Base-by-base conservation (phyloP, 2,888 invertebrate genomes). In the Dromius quadrimaculatus region DNA sequence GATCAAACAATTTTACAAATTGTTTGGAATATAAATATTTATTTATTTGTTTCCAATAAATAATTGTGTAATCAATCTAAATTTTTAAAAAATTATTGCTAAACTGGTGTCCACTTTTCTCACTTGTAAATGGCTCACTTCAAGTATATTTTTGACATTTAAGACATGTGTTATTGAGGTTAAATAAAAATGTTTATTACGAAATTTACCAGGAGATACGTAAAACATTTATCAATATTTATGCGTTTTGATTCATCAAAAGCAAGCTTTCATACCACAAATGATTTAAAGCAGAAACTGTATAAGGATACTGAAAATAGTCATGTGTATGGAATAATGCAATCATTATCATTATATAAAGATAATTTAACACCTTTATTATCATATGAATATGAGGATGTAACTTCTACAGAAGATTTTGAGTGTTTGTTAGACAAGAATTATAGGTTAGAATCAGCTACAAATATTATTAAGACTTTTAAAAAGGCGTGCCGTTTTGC, bases 391-490 rank as follows among this genome's bases (percentile, higher is more conserved):
- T 5, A 36, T 17, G 17, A 45, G 20, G 22, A 41, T 8, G 23
- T 22, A 20, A 11, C 9, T 17, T 32, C 15, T n/a, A 11, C 22
- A n/a, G 62, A 72, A 8, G 75, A 77, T 32, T 78, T 80, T 47
- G 72, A 77, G 34, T 28, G 47, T 1, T n/a, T 76, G 11, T 59
- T 79, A 47, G 57, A 74, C 59, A 73, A 72, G 41, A 71, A 78
- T 68, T 83, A 80, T 78, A 76, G 80, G 57, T 54, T 36, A 3
- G 73, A 72, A 72, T 20, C 72, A 0, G 76, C 78, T 8, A 71
- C 74, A 15, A 77, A 79, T 43, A 80, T 83, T n/a, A 75, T 80
- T 1, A 72, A 76, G 8, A 76, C 77, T 1, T 82, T 83, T 71
- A 74, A 76, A 73, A 72, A 57, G 5, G 75, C 77, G 11, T 73